A percentile compares a stretch with the other conserved stretches of the same genome.
phyloP scores from a whole-genome alignment of 2,113 vertebrate genomes.

The Mastomys natalensis region DNA sequence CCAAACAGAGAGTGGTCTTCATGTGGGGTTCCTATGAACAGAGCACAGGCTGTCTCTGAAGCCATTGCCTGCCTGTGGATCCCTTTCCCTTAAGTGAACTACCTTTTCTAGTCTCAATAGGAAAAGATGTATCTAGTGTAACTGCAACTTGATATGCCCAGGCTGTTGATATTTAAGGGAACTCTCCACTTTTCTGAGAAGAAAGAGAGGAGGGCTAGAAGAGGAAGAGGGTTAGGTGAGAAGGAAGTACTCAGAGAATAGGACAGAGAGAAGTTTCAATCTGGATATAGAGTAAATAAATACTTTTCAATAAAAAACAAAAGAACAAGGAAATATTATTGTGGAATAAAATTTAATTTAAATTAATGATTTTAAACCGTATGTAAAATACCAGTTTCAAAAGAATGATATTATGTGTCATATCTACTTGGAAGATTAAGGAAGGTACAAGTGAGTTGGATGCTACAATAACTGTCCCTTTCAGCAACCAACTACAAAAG shows the following conservation, averaged over 20 bases:
- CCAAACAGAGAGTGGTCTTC: not conserved
- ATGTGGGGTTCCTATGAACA: not conserved
- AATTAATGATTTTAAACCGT: not conserved
- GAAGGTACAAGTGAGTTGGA: not conserved
- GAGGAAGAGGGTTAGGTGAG: not conserved
- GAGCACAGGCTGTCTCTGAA: not conserved
- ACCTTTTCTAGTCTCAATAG: not conserved
- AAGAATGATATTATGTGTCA: not conserved
- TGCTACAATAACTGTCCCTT: not conserved
- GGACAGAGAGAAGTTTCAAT: not conserved
- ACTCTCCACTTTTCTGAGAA: not conserved
- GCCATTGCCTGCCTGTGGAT: not conserved
- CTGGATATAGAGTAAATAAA: not conserved
- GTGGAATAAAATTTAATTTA: not conserved
- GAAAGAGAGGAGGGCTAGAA: not conserved
- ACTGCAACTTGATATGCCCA: not conserved
- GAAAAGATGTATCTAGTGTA: not conserved
- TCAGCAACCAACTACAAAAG: too few relatives aligned
- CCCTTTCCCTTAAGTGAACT: not conserved
- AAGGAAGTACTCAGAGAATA: not conserved
- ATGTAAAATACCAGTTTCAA: not conserved
- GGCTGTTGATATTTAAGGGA: not conserved
- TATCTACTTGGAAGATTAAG: not conserved
- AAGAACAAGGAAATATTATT: not conserved
- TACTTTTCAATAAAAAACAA: not conserved